Evolutionary conservation across 2,888 invertebrate species (phyloP).

Genomic region (Rhamnusium bicolor): DNA sequence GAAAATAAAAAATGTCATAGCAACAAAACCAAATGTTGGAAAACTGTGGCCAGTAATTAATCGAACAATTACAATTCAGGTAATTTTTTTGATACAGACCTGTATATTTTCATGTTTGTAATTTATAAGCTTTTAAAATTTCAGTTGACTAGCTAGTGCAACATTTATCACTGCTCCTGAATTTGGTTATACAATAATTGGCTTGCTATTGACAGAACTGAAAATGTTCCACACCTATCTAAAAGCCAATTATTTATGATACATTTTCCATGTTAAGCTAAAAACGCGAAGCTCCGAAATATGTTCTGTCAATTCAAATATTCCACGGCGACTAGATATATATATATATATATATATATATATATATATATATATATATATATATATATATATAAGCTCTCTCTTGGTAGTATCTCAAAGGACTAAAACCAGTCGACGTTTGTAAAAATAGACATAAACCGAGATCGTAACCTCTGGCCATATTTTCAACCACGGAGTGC

Average conservation of each 20-base stretch:
- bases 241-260: constrained; percentile 7
- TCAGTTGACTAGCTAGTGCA: no score
- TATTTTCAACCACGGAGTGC: constrained; percentile 16
- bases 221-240: neutral
- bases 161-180: neutral
- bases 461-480: constrained; percentile 16
- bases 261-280: constrained; percentile 9
- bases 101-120: no score
- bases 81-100: no score
- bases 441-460: constrained; percentile 26
- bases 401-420: constrained; percentile 21
- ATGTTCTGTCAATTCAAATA: constrained; percentile 9
- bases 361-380: no score
- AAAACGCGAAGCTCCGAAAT: constrained; percentile 9
- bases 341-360: no score
- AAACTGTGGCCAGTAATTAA: no score
- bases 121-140: no score
- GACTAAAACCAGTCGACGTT: constrained; percentile 18
- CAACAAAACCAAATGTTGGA: no score
- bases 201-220: neutral
- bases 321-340: neutral
- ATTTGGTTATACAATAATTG: neutral
- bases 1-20: no score
- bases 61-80: no score
- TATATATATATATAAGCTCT: neutral